These are phyloP conservation scores for Epizoanthus illoricatus DNA, from an alignment of 92 coral and sea anemone genomes.

Conservation along the genomic window DNA sequence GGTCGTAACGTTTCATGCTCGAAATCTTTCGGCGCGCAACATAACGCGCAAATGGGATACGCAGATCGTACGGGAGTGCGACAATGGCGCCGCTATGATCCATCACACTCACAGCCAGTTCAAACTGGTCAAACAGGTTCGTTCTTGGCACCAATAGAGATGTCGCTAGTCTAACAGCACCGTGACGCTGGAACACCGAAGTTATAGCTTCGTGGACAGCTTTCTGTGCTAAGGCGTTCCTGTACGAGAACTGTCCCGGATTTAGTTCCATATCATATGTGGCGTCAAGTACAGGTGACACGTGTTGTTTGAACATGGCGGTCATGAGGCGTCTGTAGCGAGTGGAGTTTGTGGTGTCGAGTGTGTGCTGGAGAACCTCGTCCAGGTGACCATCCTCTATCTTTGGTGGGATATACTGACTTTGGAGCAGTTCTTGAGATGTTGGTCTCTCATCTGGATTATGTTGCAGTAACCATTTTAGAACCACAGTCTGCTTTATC, in stretches of 20 bases:
- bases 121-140: slow-evolving; percentile 68
- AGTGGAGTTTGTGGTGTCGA: slow-evolving; percentile 83
- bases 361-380: slow-evolving; percentile 93
- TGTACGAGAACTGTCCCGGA: slow-evolving; percentile 60
- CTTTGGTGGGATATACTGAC: slow-evolving; percentile 97
- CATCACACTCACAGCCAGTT: slow-evolving; percentile 76
- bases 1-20: slow-evolving; percentile 79
- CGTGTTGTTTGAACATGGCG: slow-evolving; percentile 81
- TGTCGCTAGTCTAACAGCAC: slow-evolving; percentile 78
- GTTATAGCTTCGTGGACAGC: slow-evolving; percentile 80
- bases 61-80: slow-evolving; percentile 83
- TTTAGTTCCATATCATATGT: slow-evolving; percentile 81
- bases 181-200: slow-evolving; percentile 74
- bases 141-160: slow-evolving; percentile 82
- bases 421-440: slow-evolving; percentile 91
- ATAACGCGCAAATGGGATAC: slow-evolving; percentile 92
- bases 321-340: slow-evolving; percentile 87
- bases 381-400: slow-evolving; percentile 93
- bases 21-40: slow-evolving; percentile 72
- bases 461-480: slow-evolving; percentile 89
- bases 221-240: slow-evolving; percentile 69
- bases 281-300: slow-evolving; percentile 74
- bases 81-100: slow-evolving; percentile 92
- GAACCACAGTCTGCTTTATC: slow-evolving; percentile 70
- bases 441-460: slow-evolving; percentile 91